Evolutionary conservation across 2,797 vertebrate species (phyloP), one percentile per base, ranked within the genome.

Genomic region (Sebastes hubbsi): DNA sequence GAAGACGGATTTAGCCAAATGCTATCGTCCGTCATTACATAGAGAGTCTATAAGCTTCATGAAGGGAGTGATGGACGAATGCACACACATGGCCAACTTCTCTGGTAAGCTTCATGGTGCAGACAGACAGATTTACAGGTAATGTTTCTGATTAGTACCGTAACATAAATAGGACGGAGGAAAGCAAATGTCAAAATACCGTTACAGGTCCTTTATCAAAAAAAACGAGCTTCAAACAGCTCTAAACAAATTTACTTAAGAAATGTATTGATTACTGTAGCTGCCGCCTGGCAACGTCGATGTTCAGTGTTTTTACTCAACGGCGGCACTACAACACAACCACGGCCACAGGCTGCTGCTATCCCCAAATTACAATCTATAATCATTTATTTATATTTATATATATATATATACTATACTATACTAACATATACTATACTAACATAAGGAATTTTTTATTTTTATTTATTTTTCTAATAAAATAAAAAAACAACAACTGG

Each of bases 31-130:
- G 7, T 95, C 95, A n/a, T 93, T 98, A 58, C 97, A 98, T 77
- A 93, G 82, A 78, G 98, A 99, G 90, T 98, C 98, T 1, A 94
- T 98, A 56, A 93, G 95, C 86, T 99, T 99, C 93, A 99, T 99
- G 98, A 99, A 99, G 93, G 98, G 97, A n/a, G 98, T 99, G 62
- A 99, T 99, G 98, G 98, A 99, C 61, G 98, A 99, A 89, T 99
- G 98, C 88, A 99, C 98, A 32, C 98, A 99, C 58, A 97, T 99
- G 86, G 98, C 97, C 81, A 99, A 99, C 92, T 99, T 99, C 91
- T 97, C 98, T 90, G 97, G 98, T 99, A 42, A 65, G 92, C 78
- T 38, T 32, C 0, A 60, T 6, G 1, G 2, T 55, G 12, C 66
- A 34, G 6, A 54, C 36, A n/a, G 24, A 70, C 24, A 3, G 6